Conservation (phyloP, 2,888 invertebrate species). For the Hypercompe scribonia region DNA sequence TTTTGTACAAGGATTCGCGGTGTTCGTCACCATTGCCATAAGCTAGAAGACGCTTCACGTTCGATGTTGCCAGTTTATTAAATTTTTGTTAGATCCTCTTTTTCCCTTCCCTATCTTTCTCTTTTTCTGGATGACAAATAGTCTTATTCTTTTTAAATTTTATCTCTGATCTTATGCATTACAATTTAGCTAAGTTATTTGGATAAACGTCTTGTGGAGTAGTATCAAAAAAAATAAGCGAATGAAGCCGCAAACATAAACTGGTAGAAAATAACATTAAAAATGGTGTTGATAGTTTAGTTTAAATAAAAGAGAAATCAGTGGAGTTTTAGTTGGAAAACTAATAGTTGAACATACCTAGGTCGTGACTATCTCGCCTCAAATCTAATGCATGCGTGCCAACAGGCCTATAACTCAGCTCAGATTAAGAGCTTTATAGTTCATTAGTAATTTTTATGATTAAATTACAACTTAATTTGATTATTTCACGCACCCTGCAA, state of each 20-base stretch:
- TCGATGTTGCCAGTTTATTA: too few relatives aligned
- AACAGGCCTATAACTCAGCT: constrained; percentile 3
- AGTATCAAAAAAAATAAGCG: too few relatives aligned
- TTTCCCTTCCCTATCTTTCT: too few relatives aligned
- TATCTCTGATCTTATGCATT: too few relatives aligned
- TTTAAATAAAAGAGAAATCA: constrained; percentile 13
- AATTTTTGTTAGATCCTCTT: too few relatives aligned
- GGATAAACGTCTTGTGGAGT: too few relatives aligned
- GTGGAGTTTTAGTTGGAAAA: constrained; percentile 23
- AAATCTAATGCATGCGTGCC: constrained; percentile 30
- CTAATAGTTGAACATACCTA: constrained; percentile 36
- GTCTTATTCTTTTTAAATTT: too few relatives aligned
- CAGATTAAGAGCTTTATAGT: constrained; percentile 3
- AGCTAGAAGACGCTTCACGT: too few relatives aligned
- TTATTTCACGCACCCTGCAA: not conserved
- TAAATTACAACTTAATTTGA: constrained; percentile 4
- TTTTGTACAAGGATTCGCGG: too few relatives aligned
- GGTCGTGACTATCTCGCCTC: constrained; percentile 36
- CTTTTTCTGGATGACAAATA: too few relatives aligned
- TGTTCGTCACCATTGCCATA: too few relatives aligned
- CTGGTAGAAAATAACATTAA: not conserved
- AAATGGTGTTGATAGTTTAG: not conserved
- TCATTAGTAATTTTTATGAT: constrained; percentile 11
- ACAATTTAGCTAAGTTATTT: too few relatives aligned
- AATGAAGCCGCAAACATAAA: not conserved